A percentile compares a stretch with the other conserved stretches of the same genome.
These are phyloP conservation scores for Chloroceryle amazona DNA, from an alignment of 2,797 vertebrate species.

Conservation along the genomic window DNA sequence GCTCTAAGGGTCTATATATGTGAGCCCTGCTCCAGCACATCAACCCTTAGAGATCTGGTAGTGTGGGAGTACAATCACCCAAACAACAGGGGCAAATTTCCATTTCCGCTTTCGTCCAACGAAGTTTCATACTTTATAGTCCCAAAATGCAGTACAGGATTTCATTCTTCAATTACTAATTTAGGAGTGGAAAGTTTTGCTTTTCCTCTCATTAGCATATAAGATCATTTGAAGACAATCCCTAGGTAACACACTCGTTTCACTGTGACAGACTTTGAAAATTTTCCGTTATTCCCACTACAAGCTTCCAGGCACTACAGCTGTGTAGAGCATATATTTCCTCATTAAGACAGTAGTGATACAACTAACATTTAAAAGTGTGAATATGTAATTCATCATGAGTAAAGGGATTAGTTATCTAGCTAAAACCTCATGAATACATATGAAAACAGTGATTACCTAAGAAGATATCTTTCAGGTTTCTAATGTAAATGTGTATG, in stretches of 20 bases:
- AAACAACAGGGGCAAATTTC: not conserved
- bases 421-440: constrained; percentile 56
- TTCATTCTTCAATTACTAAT: not conserved
- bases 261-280: not conserved
- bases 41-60: not conserved
- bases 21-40: not conserved
- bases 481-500: not conserved
- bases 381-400: constrained; percentile 13
- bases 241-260: not conserved
- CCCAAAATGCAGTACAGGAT: not conserved
- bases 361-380: constrained; percentile 6
- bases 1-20: not conserved
- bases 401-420: constrained; percentile 33
- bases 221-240: not conserved
- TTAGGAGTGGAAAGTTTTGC: not conserved
- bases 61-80: not conserved
- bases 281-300: not conserved
- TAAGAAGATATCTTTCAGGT: constrained; percentile 10
- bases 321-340: not conserved
- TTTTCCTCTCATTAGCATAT: not conserved
- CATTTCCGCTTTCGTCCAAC: not conserved
- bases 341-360: constrained; percentile 1
- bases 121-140: not conserved
- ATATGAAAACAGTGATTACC: constrained; percentile 45
- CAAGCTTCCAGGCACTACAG: not conserved